Percentiles rank a stretch among this genome's conserved stretches.
These are phyloP conservation scores for Ochotona curzoniae DNA, from an alignment of 2,113 vertebrate species.

Conservation along the genomic window DNA sequence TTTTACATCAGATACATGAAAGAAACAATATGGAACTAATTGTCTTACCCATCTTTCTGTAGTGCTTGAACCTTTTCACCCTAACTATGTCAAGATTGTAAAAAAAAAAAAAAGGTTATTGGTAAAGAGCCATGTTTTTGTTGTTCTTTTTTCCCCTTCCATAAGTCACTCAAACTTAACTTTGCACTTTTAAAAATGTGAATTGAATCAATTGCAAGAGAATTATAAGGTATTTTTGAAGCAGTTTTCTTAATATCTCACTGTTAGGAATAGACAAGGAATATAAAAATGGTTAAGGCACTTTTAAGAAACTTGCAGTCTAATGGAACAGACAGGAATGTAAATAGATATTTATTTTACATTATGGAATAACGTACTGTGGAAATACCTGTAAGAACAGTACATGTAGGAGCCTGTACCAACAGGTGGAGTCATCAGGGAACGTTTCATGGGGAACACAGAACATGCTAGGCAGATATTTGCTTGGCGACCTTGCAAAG, in stretches of 20 bases:
- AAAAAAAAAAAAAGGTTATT: no score
- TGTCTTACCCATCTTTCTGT: no score
- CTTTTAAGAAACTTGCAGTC: conserved; percentile 1
- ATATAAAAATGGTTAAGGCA: conserved; percentile 28
- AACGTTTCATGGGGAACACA: conserved; percentile 18
- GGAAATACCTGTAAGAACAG: conserved; percentile 4
- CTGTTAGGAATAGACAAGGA: not conserved
- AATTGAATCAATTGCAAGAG: not conserved
- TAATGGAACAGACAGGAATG: not conserved
- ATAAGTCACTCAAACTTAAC: not conserved
- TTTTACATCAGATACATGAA: no score
- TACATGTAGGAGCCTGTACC: not conserved
- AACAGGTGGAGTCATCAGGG: not conserved
- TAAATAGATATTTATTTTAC: not conserved
- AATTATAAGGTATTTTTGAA: conserved; percentile 38
- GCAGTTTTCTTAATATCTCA: conserved; percentile 38
- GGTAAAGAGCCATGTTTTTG: conserved; percentile 3
- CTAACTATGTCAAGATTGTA: no score
- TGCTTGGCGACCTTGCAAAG: not conserved
- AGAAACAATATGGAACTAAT: no score
- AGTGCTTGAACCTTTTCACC: no score
- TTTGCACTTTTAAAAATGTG: not conserved
- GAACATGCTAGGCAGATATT: not conserved
- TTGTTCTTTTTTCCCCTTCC: not conserved
- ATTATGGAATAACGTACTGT: not conserved